Base-by-base conservation (phyloP, 1,140 invertebrate genomes). In the Goniozus legneri region DNA sequence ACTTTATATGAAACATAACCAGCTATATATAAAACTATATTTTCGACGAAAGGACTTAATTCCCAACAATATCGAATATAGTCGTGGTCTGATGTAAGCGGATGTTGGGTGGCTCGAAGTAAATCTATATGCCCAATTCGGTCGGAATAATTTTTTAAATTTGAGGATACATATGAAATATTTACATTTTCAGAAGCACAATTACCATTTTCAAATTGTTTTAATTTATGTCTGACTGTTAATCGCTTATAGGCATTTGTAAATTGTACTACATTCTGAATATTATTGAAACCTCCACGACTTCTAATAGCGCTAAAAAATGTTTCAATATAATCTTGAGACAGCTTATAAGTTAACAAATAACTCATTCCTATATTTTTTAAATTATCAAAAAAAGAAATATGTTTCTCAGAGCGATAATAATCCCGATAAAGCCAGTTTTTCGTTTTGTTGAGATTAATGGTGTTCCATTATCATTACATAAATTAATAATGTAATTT, bases 301-400 rank as follows among this genome's bases (percentile, higher is more conserved):
- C 38, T 54, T 36, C 65, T 20, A 14, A 76, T 60, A 14, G 48
- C 47, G 24, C 52, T 39, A 47, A 75, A 75, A 52, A 74, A 70
- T 3, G 60, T 50, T 54, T 75, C 69, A 14, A 75, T 8, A 48
- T 67, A 64, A 62, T 75, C 65, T 53, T 74, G 68, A 13, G 50
- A 52, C 14, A 69, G 33, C 52, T 62, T 75, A 49, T 69, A 71
- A 8, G 59, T 58, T 37, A 41, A 24, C 19, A 46, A 35, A 43
- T 52, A 47, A 4, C 15, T 36, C 30, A 49, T 15, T 33, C 41
- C 27, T 32, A 12, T 8, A 3, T 15, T 10, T 20, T 39, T 39
- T 18, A 39, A 10, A 12, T 39, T 8, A n/a, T 22, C 12, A 14
- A 21, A 39, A 2, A 39, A 10, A 8, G 15, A 39, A 39, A 39